phyloP scores from a whole-genome alignment of 2,888 invertebrate genomes.

The Melieria picta region DNA sequence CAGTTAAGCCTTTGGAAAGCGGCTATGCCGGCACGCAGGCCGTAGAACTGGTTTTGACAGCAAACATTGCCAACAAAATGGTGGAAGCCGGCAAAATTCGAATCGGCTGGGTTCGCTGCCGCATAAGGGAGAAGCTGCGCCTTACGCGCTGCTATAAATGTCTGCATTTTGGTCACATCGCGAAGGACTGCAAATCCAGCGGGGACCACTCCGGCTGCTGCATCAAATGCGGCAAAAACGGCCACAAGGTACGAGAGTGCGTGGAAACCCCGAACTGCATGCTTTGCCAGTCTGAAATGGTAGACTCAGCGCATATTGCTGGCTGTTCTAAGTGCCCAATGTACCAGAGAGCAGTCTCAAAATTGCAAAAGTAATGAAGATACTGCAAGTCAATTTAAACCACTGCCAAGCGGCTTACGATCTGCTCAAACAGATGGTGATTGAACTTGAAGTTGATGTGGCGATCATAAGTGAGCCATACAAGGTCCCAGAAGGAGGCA shows the following conservation, averaged over 20 bases:
- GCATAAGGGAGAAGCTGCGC: too few species aligned
- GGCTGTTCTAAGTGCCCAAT: not conserved
- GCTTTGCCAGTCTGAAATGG: not conserved
- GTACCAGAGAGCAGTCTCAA: too few species aligned
- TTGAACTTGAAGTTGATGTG: too few species aligned
- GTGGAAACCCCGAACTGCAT: not conserved
- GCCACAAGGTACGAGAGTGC: not conserved
- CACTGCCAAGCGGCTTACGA: not conserved
- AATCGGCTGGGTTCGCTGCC: not conserved
- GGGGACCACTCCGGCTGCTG: not conserved
- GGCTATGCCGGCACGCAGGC: not conserved
- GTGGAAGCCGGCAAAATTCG: not conserved
- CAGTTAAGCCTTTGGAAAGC: not conserved
- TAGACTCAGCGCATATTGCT: not conserved
- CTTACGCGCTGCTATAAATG: not conserved
- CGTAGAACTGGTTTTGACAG: not conserved
- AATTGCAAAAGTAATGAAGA: not conserved
- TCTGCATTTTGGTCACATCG: not conserved
- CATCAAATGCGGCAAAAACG: not conserved
- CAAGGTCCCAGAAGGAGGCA: not conserved
- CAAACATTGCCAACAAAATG: too few species aligned
- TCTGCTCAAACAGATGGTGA: too few species aligned
- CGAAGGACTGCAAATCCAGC: not conserved
- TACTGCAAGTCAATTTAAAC: not conserved
- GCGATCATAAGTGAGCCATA: too few species aligned